These are phyloP conservation scores for Ctenodactylus gundi DNA, from an alignment of 2,113 vertebrate species.

Conservation along the genomic window DNA sequence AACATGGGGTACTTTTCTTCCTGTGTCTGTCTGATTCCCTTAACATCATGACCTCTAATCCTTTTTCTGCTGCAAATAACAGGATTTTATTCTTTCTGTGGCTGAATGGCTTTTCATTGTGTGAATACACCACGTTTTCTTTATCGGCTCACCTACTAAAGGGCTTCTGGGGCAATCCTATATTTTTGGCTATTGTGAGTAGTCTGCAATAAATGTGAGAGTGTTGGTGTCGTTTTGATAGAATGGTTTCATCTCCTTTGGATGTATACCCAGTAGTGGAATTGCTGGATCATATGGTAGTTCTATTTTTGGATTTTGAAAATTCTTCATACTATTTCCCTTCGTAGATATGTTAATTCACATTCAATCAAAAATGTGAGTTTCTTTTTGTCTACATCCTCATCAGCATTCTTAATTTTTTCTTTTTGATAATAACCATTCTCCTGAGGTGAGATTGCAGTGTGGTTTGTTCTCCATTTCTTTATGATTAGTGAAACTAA, in stretches of 20 bases:
- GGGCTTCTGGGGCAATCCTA: not conserved
- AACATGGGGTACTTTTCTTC: not conserved
- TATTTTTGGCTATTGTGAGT: not conserved
- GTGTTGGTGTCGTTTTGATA: not conserved
- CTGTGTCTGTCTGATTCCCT: not conserved
- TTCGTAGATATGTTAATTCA: not conserved
- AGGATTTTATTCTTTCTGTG: not conserved
- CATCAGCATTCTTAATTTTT: not conserved
- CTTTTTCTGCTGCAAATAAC: not conserved
- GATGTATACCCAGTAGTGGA: not conserved
- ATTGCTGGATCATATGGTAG: not conserved
- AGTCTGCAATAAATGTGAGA: not conserved
- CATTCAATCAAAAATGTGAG: not conserved
- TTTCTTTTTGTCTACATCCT: not conserved
- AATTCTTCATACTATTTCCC: not conserved
- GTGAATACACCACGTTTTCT: not conserved
- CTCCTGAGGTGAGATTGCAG: not conserved
- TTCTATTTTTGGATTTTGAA: not conserved
- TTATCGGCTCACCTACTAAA: not conserved
- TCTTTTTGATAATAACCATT: not conserved
- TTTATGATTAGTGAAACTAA: not conserved
- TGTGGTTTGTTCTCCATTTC: not conserved
- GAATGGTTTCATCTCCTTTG: not conserved
- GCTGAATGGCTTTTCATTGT: not conserved
- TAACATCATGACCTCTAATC: not conserved